Evolutionary conservation across 1,140 invertebrate species (phyloP).

Genomic region (Cydia strobilella): DNA sequence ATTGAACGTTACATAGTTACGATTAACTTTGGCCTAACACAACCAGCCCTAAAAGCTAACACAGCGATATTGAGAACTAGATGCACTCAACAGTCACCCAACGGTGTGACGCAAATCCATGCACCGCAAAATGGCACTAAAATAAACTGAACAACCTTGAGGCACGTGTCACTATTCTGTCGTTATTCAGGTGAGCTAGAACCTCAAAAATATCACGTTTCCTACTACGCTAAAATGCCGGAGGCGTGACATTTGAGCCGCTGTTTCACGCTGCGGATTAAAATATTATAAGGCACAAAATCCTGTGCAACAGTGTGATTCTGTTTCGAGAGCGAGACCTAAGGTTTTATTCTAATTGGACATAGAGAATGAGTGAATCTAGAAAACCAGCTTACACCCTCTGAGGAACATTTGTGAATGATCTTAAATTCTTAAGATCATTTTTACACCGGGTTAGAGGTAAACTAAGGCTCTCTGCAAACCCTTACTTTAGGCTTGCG

Average conservation of each 20-base stretch:
- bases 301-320: background rate
- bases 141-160: constrained; percentile 22
- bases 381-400: no score
- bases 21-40: no score
- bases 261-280: background rate
- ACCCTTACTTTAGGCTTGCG: no score
- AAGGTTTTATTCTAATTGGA: background rate
- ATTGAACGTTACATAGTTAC: no score
- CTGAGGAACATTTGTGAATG: no score
- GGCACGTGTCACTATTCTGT: background rate
- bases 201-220: constrained; percentile 20
- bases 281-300: constrained; percentile 11
- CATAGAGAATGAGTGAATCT: no score
- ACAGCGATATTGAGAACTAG: no score
- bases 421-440: no score
- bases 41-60: no score
- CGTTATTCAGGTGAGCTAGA: constrained; percentile 7
- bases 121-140: constrained; percentile 2
- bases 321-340: background rate
- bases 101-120: background rate
- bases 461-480: no score
- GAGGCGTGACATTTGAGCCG: constrained; percentile 22
- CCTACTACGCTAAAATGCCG: background rate
- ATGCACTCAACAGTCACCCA: background rate
- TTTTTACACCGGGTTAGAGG: no score